A percentile compares a stretch with the other conserved stretches of the same genome.
Evolutionary conservation across 2,113 vertebrate genomes (phyloP).

Genomic region (Hemiscyllium ocellatum): DNA sequence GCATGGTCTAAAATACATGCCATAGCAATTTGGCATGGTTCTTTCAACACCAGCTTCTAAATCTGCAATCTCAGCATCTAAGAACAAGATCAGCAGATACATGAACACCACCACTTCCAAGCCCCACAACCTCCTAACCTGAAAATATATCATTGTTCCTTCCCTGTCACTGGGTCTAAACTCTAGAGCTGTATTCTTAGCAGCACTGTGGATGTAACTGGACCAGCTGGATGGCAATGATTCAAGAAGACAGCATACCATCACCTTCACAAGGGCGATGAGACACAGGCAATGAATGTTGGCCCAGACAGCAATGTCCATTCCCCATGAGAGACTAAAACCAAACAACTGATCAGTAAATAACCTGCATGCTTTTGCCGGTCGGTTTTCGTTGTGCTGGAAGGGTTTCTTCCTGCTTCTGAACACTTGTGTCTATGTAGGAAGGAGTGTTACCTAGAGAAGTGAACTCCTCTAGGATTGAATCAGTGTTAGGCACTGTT

Average conservation of each 20-base stretch:
- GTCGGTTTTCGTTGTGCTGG: neutral
- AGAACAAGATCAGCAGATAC: neutral
- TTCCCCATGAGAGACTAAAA: no score
- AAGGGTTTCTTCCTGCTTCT: neutral
- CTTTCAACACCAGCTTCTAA: neutral
- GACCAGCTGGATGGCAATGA: no score
- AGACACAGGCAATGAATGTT: no score
- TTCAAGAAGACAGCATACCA: no score
- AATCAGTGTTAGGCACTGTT: neutral
- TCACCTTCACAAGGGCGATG: no score
- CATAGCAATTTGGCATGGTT: neutral
- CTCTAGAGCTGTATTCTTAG: neutral
- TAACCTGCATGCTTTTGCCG: neutral
- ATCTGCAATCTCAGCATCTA: neutral
- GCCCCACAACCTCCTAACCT: neutral
- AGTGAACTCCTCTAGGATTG: no score
- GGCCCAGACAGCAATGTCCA: no score
- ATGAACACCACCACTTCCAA: neutral
- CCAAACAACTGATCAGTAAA: neutral
- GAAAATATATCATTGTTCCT: neutral
- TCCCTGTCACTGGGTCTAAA: neutral
- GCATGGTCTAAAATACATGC: neutral
- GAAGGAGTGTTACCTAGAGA: no score
- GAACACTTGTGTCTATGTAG: no score
- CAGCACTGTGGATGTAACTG: neutral